Evolutionary conservation across 2,888 invertebrate genomes (phyloP), one percentile per base, ranked within the genome.

Genomic region (Cacoxenus indagator): DNA sequence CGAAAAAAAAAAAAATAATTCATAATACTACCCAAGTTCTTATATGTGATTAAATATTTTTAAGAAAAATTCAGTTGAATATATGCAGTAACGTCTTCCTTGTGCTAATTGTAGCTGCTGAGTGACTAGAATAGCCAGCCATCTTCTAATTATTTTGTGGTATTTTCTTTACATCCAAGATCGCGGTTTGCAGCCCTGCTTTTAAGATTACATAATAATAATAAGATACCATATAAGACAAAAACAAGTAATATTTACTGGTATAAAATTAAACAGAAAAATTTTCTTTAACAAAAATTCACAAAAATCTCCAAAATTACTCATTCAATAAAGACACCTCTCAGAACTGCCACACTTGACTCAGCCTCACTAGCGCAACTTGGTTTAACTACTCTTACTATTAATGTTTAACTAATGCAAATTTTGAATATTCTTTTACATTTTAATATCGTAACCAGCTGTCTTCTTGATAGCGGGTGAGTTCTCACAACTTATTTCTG

Each of bases 401-500:
- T 51, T 45, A 70, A 24, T 43, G 22, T 54, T 70, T 57, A 68
- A 68, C 27, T 70, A 72, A 72, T 67, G 37, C 37, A 37, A 37
- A 8, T 4, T 64, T 43, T 54, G 64, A 59, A 22, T 61, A 57
- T 72, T 67, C 61, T 66, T 74, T 26, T 65, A 65, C 65, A 64
- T 70, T 65, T 71, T n/a, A n/a, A n/a, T n/a, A n/a, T n/a, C n/a
- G 45, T 70, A 73, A 82, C 87, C 87, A 88, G 88, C 88, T 88
- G 89, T 88, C 88, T 88, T 79, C 87, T 88, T 81, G 88, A 88
- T 88, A 88, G 88, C 87, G 88, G 88, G 88, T 88, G 88, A 88
- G 88, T 88, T 82, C 27, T 57, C 11, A 57, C 24, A 45, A 27
- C 57, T 62, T 8, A 14, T 29, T 61, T 61, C 43, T 37, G 24